Base-by-base conservation (phyloP, 1,140 invertebrate species). In the Drosophila oshimai region DNA sequence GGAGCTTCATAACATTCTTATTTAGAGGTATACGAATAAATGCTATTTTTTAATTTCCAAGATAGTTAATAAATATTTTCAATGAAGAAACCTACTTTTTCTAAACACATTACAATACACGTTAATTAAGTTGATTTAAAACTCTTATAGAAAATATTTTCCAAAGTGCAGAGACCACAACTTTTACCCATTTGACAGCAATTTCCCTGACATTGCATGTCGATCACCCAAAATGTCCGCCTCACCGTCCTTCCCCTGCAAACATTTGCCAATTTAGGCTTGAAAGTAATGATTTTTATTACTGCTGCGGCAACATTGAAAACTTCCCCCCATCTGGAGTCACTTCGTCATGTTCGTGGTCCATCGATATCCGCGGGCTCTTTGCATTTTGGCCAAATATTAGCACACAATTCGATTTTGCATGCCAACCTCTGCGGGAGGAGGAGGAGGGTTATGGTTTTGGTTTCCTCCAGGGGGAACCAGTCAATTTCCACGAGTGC, bases 321-420 rank as follows among this genome's bases (percentile, higher is more conserved):
- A 50, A 54, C 62, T 49, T 33, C 29, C 17, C 17, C 53, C 24
- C 67, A 58, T 41, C 24, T 49, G 51, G 47, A 74, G 78, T 62
- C 58, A 80, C 60, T 80, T 67, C 77, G 74, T 80, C 72, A 78
- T 61, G 51, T 73, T 62, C 58, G 50, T 69, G 64, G 65, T 15
- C 9, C 18, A 17, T 5, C 64, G 10, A 39, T 69, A 55, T 33
- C 69, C 68, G 57, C 34, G 13, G 54, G 55, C 67, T 73, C 29
- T 51, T 22, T 51, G 39, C 44, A 51, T 51, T 75, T 61, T 47
- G 51, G 51, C 50, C 79, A 84, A 84, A 84, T 84, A 84, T 84
- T 84, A 84, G 75, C 79, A 84, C 79, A 86, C 79, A 80, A 84
- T 84, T 86, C 80, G 75, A 83, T 83, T 83, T 83, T 83, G 80